A percentile compares a stretch with the other conserved stretches of the same genome.
phyloP scores from a whole-genome alignment of 2,113 vertebrate genomes.

The Ascaphus truei region DNA sequence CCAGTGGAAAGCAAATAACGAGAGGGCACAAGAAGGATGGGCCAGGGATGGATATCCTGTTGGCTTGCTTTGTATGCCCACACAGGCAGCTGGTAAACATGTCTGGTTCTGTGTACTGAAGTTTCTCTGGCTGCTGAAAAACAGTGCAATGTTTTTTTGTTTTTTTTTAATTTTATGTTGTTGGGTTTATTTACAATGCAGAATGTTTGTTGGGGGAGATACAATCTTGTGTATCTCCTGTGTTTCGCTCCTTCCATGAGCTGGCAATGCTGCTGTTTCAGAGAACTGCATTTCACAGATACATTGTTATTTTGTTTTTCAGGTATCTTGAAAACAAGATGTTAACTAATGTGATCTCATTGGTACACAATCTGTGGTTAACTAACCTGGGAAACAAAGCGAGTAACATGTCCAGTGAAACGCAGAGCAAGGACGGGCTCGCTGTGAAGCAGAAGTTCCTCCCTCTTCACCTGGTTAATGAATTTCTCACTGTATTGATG shows the following conservation, averaged over 20 bases:
- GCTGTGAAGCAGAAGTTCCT: constrained; percentile 65
- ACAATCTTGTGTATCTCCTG: no score
- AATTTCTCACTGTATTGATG: constrained; percentile 74
- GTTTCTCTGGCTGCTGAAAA: no score
- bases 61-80: no score
- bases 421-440: constrained; percentile 9
- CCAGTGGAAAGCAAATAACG: no score
- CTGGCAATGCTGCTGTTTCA: neutral
- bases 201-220: no score
- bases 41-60: no score
- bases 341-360: constrained; percentile 63
- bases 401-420: neutral
- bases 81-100: no score
- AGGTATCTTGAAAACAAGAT: constrained; percentile 75
- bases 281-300: neutral
- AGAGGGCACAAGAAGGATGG: no score
- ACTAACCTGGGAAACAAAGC: constrained; percentile 74
- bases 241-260: neutral
- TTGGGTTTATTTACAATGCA: no score
- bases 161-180: no score
- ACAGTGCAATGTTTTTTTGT: no score
- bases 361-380: constrained; percentile 80
- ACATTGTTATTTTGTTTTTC: constrained; percentile 4
- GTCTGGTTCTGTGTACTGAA: no score
- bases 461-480: constrained; percentile 74